Conservation (phyloP, 2,797 vertebrate genomes). For the Lepus townsendii region DNA sequence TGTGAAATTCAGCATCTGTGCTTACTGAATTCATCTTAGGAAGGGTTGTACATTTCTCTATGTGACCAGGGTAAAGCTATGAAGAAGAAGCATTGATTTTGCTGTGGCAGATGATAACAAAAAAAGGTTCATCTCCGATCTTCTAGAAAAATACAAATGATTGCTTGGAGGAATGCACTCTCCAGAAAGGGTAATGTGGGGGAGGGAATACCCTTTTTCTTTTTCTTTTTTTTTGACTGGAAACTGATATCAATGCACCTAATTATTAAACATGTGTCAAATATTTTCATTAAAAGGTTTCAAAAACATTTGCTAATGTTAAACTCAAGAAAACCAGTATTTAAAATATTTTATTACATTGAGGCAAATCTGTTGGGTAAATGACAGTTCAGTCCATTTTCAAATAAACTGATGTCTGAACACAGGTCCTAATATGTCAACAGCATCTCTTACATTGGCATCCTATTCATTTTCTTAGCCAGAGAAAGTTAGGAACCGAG, state of each 20-base stretch:
- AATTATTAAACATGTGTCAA: conserved; percentile 18
- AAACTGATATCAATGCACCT: not conserved
- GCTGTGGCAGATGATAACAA: not conserved
- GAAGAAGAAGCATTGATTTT: not conserved
- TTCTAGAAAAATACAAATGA: not conserved
- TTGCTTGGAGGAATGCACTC: not conserved
- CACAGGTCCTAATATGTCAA: not conserved
- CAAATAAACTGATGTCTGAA: conserved; percentile 7
- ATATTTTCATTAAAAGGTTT: conserved; percentile 56
- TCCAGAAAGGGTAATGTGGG: not conserved
- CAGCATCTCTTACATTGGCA: not conserved
- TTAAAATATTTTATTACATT: conserved; percentile 20
- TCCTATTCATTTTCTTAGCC: not conserved
- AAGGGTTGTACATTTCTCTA: not conserved
- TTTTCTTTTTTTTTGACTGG: not conserved
- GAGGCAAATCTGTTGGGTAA: not conserved
- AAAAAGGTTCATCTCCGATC: not conserved
- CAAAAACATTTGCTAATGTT: not conserved
- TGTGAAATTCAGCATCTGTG: not conserved
- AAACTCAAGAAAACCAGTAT: not conserved
- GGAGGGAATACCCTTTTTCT: not conserved
- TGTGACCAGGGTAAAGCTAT: not conserved
- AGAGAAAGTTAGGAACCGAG: not conserved
- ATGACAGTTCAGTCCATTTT: not conserved
- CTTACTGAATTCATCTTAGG: not conserved